phyloP scores from a whole-genome alignment of 1,140 invertebrate species.

The Drosophila nannoptera region DNA sequence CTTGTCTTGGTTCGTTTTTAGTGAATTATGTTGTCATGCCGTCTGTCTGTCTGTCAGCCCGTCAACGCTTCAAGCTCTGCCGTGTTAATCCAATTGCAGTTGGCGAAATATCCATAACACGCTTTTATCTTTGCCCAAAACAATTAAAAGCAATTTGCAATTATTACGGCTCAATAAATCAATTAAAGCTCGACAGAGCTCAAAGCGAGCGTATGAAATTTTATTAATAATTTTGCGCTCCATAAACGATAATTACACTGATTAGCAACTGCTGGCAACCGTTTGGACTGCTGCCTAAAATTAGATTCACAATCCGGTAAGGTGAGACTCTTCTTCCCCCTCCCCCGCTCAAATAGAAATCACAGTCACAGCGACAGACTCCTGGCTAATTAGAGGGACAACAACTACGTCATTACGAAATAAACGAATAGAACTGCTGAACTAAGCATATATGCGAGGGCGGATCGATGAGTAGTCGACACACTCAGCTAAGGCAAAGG shows the following conservation, averaged over 20 bases:
- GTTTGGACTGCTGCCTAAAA: conserved; percentile 26
- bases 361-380: conserved; percentile 18
- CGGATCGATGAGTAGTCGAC: not conserved
- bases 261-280: conserved; percentile 46
- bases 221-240: conserved; percentile 63
- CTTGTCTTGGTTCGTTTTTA: too few relatives aligned
- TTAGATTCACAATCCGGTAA: conserved; percentile 34
- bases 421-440: not conserved
- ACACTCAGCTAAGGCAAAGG: too few relatives aligned
- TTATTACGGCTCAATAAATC: conserved; percentile 68
- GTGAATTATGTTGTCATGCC: conserved; percentile 12
- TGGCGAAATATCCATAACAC: conserved; percentile 21
- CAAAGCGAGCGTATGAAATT: conserved; percentile 47
- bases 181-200: conserved; percentile 47
- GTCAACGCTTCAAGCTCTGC: conserved; percentile 9
- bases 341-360: conserved; percentile 17
- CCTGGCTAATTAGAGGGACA: conserved; percentile 27
- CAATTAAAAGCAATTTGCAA: conserved; percentile 72
- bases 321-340: not conserved
- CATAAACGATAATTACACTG: conserved; percentile 60
- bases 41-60: not conserved
- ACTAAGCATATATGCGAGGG: not conserved
- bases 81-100: conserved; percentile 39
- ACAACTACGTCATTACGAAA: conserved; percentile 15
- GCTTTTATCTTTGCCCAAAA: conserved; percentile 46